Evolutionary conservation across 2,888 invertebrate species (phyloP), one percentile per base, ranked within the genome.

Genomic region (Amitus sp.): DNA sequence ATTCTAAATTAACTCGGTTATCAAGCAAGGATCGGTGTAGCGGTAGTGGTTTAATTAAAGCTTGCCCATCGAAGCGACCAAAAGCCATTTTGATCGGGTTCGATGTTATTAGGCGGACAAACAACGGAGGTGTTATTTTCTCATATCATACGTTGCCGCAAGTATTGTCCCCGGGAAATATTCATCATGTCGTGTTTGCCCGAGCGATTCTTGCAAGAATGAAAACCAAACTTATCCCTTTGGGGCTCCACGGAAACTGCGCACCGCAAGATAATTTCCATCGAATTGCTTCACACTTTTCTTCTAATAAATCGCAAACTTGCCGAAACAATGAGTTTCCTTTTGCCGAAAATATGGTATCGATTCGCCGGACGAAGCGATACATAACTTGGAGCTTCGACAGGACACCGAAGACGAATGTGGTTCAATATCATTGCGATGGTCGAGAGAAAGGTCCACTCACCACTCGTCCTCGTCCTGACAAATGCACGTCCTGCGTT

Each of bases 401-500:
- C 33, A 15, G 33, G 33, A 67, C 67, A 66, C 70, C 56, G 74
- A 77, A 77, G 77, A 77, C 75, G 73, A 76, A 79, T 77, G 77
- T 71, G 74, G 74, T 76, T 77, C 78, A 78, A 79, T 79, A 79
- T 77, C 71, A 71, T 70, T 70, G 71, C 70, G 68, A 68, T 72
- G 74, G 64, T 58, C 67, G 57, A 66, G 68, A 69, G 68, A 69
- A 66, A 64, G 69, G 74, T 78, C 75, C 76, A 78, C 79, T 79
- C 78, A 72, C 69, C 73, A 73, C 74, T 77, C 77, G 75, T 76
- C 76, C 72, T n/a, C n/a, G n/a, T 72, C 73, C 79, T 81, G 80
- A 81, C 81, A 80, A 81, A 81, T 81, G n/a, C n/a, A n/a, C n/a
- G 80, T 80, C 80, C 75, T 72, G 73, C 65, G n/a, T 12, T 70